Conservation (phyloP, 2,888 invertebrate species). For the Lithodes maja region DNA sequence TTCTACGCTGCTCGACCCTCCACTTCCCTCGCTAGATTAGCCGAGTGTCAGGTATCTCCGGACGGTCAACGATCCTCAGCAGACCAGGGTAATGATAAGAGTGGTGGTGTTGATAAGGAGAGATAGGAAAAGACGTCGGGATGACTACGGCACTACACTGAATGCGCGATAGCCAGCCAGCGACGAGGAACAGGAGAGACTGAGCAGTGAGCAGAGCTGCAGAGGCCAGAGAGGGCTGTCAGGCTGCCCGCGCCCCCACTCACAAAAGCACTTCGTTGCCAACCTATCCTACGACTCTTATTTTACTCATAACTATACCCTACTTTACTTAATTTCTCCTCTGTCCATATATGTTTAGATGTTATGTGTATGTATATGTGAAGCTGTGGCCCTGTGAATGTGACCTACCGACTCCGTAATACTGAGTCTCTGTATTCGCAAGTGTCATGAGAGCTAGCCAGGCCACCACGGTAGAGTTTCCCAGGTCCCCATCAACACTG, state of each 20-base stretch:
- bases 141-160: constrained; percentile 63
- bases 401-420: too few species aligned
- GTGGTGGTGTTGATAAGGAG: neutral
- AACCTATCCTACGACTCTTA: neutral
- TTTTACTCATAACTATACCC: too few species aligned
- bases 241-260: neutral
- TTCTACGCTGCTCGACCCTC: neutral
- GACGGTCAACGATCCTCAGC: constrained; percentile 2
- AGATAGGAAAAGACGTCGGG: neutral
- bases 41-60: neutral
- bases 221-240: neutral
- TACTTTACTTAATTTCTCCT: too few species aligned
- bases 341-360: too few species aligned
- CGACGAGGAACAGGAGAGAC: constrained; percentile 21
- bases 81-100: neutral
- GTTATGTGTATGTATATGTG: neutral
- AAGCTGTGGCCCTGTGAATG: neutral
- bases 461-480: constrained; percentile 16
- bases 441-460: neutral
- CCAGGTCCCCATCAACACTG: neutral
- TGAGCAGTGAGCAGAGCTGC: neutral
- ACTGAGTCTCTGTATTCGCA: neutral
- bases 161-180: constrained; percentile 46
- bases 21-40: neutral
- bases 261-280: neutral